These are phyloP conservation scores for Salticus scenicus DNA, from an alignment of 2,888 invertebrate species.

Conservation along the genomic window DNA sequence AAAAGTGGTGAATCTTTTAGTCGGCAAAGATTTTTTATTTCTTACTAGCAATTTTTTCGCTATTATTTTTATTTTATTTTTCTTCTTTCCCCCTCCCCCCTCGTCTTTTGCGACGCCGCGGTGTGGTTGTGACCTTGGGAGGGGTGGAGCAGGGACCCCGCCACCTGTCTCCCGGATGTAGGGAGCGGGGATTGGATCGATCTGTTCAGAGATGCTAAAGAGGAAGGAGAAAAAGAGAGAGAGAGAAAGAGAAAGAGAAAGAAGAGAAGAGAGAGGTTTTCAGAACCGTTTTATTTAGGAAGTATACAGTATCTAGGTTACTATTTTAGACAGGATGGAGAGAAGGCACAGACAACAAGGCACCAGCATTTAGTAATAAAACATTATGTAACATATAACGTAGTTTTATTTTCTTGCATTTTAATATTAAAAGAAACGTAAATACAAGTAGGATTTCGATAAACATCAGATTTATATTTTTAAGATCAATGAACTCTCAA, in stretches of 20 bases:
- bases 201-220: background rate
- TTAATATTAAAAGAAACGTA: no score
- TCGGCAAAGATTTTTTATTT: conserved; percentile 30
- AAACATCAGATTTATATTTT: no score
- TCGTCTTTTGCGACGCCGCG: conserved; percentile 12
- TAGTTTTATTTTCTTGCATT: no score
- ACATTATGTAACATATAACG: no score
- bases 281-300: background rate
- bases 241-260: background rate
- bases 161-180: conserved; percentile 70
- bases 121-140: conserved; percentile 51
- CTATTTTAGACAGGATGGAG: background rate
- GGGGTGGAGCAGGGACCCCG: conserved; percentile 39
- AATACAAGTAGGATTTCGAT: no score
- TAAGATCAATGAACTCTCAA: no score
- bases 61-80: background rate
- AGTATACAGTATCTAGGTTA: background rate
- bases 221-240: background rate
- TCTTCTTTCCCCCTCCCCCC: no score
- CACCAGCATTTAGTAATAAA: no score
- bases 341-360: background rate
- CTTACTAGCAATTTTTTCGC: background rate
- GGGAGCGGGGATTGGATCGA: conserved; percentile 33
- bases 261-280: background rate
- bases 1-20: conserved; percentile 9